Conservation (phyloP, 2,797 vertebrate species). For the Arrhamphus sclerolepis region DNA sequence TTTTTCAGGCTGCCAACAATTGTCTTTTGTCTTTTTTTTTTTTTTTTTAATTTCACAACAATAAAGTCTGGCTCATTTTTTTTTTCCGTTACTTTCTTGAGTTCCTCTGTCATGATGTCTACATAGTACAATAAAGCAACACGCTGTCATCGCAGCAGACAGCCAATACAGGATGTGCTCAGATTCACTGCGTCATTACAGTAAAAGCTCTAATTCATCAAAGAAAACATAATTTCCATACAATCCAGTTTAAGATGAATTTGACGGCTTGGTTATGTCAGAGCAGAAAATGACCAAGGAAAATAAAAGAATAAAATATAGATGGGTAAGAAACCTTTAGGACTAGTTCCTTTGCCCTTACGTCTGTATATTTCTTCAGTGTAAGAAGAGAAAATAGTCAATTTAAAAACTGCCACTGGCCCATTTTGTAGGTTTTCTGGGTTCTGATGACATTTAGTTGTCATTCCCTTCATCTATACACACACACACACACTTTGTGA, state of each 20-base stretch:
- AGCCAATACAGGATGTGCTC: too few species aligned
- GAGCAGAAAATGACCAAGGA: not conserved
- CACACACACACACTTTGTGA: not conserved
- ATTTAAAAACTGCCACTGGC: conserved; percentile 16
- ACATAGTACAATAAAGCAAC: too few species aligned
- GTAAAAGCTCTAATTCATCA: too few species aligned
- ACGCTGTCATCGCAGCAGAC: too few species aligned
- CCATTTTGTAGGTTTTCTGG: not conserved
- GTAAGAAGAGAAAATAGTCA: conserved; percentile 20
- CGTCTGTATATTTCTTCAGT: conserved; percentile 1
- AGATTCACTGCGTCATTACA: too few species aligned
- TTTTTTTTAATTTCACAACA: too few species aligned
- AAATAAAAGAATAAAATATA: not conserved
- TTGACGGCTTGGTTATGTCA: not conserved
- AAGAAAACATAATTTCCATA: not conserved
- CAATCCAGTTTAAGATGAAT: not conserved
- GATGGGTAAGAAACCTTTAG: not conserved
- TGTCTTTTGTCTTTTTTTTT: too few species aligned
- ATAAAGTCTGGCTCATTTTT: too few species aligned
- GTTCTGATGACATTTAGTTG: conserved; percentile 22
- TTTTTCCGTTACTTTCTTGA: too few species aligned
- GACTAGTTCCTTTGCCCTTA: not conserved
- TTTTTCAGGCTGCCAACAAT: too few species aligned
- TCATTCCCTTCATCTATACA: not conserved
- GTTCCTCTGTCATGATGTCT: too few species aligned